phyloP scores from a whole-genome alignment of 2,888 invertebrate species.

The Marronus borbonicus region DNA sequence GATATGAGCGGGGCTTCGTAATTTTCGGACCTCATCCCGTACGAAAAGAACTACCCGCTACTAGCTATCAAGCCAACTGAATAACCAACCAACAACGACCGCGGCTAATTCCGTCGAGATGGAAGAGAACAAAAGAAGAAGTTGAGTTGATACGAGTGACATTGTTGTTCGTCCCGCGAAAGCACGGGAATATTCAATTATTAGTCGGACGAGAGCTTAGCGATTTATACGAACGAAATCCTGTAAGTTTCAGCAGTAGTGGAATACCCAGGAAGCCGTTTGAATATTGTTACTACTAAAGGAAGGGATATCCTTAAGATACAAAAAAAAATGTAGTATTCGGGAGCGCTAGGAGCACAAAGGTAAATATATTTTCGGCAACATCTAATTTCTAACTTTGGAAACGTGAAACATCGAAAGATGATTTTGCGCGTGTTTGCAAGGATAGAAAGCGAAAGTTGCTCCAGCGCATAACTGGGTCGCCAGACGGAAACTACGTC shows the following conservation, averaged over 20 bases:
- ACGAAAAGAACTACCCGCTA: no score
- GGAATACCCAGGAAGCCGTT: no score
- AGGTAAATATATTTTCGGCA: no score
- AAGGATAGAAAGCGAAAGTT: no score
- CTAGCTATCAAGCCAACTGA: background rate
- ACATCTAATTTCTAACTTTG: no score
- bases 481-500: background rate
- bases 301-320: no score
- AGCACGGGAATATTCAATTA: slow-evolving; percentile 3
- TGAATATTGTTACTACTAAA: no score
- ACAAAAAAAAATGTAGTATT: no score
- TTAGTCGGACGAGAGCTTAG: background rate
- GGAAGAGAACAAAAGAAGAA: slow-evolving; percentile 3
- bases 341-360: no score
- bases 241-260: background rate
- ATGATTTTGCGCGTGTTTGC: no score
- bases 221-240: slow-evolving; percentile 16
- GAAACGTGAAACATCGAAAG: no score
- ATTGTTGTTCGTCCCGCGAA: background rate
- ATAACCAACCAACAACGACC: background rate
- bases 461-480: no score
- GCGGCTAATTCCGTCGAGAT: background rate
- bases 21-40: background rate
- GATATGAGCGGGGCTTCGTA: background rate
- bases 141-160: slow-evolving; percentile 14